A percentile compares a stretch with the other conserved stretches of the same genome.
phyloP scores from a whole-genome alignment of 1,140 invertebrate species.

The Drosophila micromelanica region DNA sequence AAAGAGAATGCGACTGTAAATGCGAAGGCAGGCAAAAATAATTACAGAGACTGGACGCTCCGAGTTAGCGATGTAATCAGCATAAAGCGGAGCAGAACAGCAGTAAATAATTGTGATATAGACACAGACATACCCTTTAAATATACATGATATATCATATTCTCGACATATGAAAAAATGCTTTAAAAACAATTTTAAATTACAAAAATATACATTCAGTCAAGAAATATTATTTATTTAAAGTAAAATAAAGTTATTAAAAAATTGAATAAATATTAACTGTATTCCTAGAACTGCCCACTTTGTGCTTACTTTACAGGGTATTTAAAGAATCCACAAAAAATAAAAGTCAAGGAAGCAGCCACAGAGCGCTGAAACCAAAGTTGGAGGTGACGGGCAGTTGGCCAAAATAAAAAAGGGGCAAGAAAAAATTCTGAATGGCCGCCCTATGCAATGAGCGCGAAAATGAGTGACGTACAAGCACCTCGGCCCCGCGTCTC shows the following conservation, averaged over 20 bases:
- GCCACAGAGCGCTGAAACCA: neutral
- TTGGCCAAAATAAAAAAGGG: constrained; percentile 42
- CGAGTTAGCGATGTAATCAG: constrained; percentile 69
- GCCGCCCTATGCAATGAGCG: constrained; percentile 48
- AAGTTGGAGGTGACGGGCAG: constrained; percentile 19
- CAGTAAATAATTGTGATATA: neutral
- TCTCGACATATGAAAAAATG: no score
- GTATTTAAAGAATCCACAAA: constrained; percentile 13
- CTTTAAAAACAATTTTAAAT: no score
- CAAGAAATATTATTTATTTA: no score
- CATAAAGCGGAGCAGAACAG: constrained; percentile 28
- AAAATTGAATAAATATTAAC: no score
- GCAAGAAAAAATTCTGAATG: constrained; percentile 22
- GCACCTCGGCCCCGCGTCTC: neutral
- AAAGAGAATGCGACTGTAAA: constrained; percentile 49
- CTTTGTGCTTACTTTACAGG: neutral
- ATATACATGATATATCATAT: no score
- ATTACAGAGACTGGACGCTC: constrained; percentile 65
- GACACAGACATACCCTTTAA: neutral
- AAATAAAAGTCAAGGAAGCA: constrained; percentile 1
- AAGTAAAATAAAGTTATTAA: no score
- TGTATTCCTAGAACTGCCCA: no score
- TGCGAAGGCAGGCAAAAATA: constrained; percentile 60
- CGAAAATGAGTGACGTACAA: constrained; percentile 68
- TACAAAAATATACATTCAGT: no score